Evolutionary conservation across 2,888 invertebrate genomes (phyloP).

Genomic region (Rhogogaster chlorosoma): DNA sequence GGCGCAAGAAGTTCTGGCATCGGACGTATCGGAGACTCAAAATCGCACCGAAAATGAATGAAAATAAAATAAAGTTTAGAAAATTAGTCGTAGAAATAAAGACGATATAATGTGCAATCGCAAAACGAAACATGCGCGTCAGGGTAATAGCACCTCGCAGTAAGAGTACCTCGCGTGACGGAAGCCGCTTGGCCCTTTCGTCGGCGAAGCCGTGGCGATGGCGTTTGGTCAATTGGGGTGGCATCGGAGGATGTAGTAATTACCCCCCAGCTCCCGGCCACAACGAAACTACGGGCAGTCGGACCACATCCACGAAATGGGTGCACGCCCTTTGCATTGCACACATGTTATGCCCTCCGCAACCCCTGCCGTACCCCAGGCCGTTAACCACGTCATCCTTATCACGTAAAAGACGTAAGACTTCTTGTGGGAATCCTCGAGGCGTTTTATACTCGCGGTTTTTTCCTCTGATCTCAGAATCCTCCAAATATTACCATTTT

Average conservation of each 20-base stretch:
- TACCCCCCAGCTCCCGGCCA: constrained; percentile 63
- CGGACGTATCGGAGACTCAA: no score
- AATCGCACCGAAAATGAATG: no score
- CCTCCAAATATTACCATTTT: neutral
- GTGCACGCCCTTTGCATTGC: constrained; percentile 77
- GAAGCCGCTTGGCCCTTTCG: constrained; percentile 60
- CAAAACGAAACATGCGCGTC: constrained; percentile 27
- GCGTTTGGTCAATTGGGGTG: constrained; percentile 53
- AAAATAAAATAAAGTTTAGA: no score
- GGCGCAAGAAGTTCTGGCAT: no score
- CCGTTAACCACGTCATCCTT: constrained; percentile 54
- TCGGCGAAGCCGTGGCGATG: constrained; percentile 28
- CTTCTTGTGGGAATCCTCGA: constrained; percentile 62
- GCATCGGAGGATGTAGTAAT: constrained; percentile 75
- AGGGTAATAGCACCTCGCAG: constrained; percentile 36
- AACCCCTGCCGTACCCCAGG: constrained; percentile 51
- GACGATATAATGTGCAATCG: neutral
- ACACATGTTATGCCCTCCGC: constrained; percentile 73
- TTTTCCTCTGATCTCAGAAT: neutral
- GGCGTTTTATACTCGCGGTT: neutral
- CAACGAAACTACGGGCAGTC: constrained; percentile 64
- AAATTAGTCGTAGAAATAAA: neutral
- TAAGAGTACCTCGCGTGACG: constrained; percentile 73
- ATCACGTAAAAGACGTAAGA: constrained; percentile 64
- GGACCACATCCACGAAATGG: constrained; percentile 73